Percentiles rank a stretch among this genome's conserved stretches.
Evolutionary conservation across 2,797 vertebrate species (phyloP).

Genomic region (Helicolenus hilgendorfi): DNA sequence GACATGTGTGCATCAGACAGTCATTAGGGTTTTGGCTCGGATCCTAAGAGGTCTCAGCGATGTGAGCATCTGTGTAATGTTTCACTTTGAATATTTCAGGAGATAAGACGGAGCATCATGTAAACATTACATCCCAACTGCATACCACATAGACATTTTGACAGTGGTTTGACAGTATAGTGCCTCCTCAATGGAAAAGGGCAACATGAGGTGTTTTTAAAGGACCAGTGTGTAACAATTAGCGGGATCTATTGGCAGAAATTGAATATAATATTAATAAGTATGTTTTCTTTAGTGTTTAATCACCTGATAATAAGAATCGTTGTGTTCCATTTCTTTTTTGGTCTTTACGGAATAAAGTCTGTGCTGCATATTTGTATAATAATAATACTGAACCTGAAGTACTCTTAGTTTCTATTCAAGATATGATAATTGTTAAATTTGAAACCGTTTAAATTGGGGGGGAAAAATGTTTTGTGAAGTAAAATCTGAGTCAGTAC

Average conservation of each 20-base stretch:
- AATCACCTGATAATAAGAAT: too few species aligned
- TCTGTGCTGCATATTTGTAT: too few species aligned
- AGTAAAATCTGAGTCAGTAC: not conserved
- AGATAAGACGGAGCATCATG: not conserved
- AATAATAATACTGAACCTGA: too few species aligned
- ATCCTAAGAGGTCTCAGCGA: conserved; percentile 9
- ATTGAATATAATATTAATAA: not conserved
- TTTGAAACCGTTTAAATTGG: not conserved
- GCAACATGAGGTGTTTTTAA: not conserved
- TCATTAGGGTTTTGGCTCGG: conserved; percentile 26
- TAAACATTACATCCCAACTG: not conserved
- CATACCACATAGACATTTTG: not conserved
- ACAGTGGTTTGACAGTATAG: not conserved
- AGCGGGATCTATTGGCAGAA: too few species aligned
- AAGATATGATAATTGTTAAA: not conserved
- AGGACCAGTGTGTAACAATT: not conserved
- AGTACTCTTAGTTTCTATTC: not conserved
- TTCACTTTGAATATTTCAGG: conserved; percentile 3
- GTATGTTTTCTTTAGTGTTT: not conserved
- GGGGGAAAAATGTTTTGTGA: not conserved
- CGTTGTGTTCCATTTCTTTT: too few species aligned
- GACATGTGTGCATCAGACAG: conserved; percentile 16
- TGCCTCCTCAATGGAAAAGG: not conserved
- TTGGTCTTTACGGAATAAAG: not conserved
- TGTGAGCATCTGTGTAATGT: not conserved